Conservation (phyloP, 2,888 invertebrate genomes). For the Idaea dimidiata region DNA sequence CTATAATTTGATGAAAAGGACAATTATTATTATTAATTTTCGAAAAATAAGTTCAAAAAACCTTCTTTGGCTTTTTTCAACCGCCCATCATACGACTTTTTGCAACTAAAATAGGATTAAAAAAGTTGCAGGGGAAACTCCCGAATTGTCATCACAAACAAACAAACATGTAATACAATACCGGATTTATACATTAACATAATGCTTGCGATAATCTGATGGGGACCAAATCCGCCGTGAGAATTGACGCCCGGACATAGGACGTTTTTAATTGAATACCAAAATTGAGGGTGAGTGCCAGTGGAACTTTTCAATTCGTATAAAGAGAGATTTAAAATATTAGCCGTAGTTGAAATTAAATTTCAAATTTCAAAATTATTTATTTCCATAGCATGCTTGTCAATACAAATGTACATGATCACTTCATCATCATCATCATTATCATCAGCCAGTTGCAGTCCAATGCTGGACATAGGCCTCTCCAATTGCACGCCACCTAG, state of each 20-base stretch:
- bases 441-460: too few species aligned
- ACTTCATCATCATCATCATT: too few species aligned
- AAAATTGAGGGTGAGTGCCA: background rate
- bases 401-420: too few species aligned
- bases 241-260: slow-evolving; percentile 18
- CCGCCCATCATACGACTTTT: background rate
- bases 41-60: too few species aligned
- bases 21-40: too few species aligned
- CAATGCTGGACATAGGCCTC: too few species aligned
- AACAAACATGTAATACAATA: slow-evolving; percentile 11
- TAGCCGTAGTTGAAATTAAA: too few species aligned
- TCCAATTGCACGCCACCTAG: too few species aligned
- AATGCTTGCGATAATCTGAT: slow-evolving; percentile 32
- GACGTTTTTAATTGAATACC: background rate
- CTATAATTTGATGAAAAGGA: too few species aligned
- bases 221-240: slow-evolving; percentile 29
- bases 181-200: slow-evolving; percentile 37
- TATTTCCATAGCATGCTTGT: too few species aligned
- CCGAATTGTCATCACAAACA: background rate
- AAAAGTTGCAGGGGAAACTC: background rate
- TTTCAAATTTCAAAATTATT: too few species aligned
- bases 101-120: background rate
- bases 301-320: background rate
- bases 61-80: background rate
- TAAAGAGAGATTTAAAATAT: background rate